Evolutionary conservation across 2,888 invertebrate species (phyloP), one percentile per base, ranked within the genome.

Genomic region (Osmoderma eremita): DNA sequence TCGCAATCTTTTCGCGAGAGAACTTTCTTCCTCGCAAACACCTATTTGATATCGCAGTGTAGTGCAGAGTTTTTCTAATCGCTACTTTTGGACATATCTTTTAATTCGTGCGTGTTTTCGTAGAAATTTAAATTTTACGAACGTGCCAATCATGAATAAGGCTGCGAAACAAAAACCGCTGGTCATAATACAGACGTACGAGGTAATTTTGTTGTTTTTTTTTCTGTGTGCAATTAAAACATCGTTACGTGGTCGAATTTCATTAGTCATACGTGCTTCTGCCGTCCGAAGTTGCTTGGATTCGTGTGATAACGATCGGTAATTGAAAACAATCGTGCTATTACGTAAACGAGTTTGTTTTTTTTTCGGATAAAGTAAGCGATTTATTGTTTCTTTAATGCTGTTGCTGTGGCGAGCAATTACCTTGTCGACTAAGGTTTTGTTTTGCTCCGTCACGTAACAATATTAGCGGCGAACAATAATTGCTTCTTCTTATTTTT

Each of bases 171-270:
- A 64, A 65, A 86, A 85, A 77, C 87, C 87, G 54, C 75, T 87
- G 69, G 86, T 88, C 74, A 80, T 85, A 65, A 84, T 88, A 73
- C 87, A 87, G 78, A 87, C 87, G 76, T 88, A 87, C 75, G 86
- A 86, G 85, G 87, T 88, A 83, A 86, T 45, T 30, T 30, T 6
- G 18, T 30, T 22, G 24, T 30, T 61, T 45, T 30, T 61, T 87
- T 86, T 69, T 58, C 41, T 70, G 30, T n/a, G n/a, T 30, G 2
- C 30, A 30, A 30, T 30, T 10, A 30, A 30, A 30, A 30, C 10
- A 2, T 30, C 30, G 30, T 30, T 30, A 30, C 30, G 30, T 30
- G 30, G 2, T 30, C 30, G 30, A 30, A 30, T 30, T 30, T 30
- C 30, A 10, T 30, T 30, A 5, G 30, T 30, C 10, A 20, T 24